These are phyloP conservation scores for Watsonalla binaria DNA, from an alignment of 2,888 invertebrate species.

Conservation along the genomic window DNA sequence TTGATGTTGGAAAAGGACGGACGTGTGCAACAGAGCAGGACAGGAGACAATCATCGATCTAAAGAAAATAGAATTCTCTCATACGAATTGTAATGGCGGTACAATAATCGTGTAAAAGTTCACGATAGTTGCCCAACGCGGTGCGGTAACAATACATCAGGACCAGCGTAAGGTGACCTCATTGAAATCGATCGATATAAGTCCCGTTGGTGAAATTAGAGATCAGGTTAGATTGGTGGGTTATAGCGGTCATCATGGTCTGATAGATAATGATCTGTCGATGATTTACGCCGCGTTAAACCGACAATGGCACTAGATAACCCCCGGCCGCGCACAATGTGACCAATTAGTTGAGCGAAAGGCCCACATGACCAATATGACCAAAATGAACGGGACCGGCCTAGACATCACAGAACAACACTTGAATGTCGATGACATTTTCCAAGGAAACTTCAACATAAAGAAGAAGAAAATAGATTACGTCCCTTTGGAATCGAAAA, in stretches of 20 bases:
- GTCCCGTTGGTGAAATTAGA: conserved; percentile 29
- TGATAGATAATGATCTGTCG: conserved; percentile 70
- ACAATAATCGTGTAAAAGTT: conserved; percentile 77
- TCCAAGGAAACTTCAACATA: conserved; percentile 46
- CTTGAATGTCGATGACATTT: conserved; percentile 55
- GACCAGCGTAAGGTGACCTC: conserved; percentile 41
- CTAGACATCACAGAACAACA: conserved; percentile 54
- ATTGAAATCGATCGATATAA: conserved; percentile 37
- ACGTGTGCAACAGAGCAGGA: conserved; percentile 36
- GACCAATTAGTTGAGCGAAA: conserved; percentile 60
- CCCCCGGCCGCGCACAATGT: conserved; percentile 60
- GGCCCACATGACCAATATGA: conserved; percentile 49
- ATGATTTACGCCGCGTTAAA: conserved; percentile 75
- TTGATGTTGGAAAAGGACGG: conserved; percentile 48
- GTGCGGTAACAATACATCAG: conserved; percentile 56
- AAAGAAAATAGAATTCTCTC: conserved; percentile 77
- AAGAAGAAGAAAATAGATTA: conserved; percentile 52
- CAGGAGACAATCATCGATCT: conserved; percentile 51
- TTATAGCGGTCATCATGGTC: conserved; percentile 57
- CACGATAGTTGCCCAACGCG: conserved; percentile 71
- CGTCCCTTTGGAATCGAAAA: conserved; percentile 14
- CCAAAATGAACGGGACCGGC: conserved; percentile 61
- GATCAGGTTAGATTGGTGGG: conserved; percentile 43
- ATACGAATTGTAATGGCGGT: conserved; percentile 70
- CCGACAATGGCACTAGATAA: conserved; percentile 67